Evolutionary conservation across 2,797 vertebrate species (phyloP).

Genomic region (Phrynocephalus forsythii): DNA sequence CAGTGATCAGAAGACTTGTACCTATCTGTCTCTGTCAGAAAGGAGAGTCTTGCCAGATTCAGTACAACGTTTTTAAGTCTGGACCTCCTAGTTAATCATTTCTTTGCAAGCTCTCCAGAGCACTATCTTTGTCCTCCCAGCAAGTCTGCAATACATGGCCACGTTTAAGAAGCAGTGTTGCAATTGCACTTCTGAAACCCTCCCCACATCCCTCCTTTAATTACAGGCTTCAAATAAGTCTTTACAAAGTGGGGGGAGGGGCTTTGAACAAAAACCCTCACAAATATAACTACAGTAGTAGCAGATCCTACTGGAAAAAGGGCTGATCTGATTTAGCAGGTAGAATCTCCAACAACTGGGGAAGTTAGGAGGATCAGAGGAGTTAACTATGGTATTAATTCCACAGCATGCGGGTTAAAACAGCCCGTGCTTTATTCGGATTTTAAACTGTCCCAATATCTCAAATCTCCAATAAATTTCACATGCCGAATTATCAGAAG

Average conservation of each 20-base stretch:
- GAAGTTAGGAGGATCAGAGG: no score
- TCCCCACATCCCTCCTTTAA: slow-evolving; percentile 14
- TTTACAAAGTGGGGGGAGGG: neutral
- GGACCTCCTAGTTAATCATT: slow-evolving; percentile 30
- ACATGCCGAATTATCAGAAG: neutral
- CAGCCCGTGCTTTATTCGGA: neutral
- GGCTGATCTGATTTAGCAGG: neutral
- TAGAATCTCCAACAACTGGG: neutral
- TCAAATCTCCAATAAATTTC: neutral
- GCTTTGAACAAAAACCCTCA: neutral
- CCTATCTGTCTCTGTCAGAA: neutral
- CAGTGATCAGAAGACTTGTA: neutral
- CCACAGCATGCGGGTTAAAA: neutral
- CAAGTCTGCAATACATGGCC: slow-evolving; percentile 30
- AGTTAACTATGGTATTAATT: neutral
- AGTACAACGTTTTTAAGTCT: neutral
- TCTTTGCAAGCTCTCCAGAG: slow-evolving; percentile 15
- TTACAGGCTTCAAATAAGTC: slow-evolving; percentile 12
- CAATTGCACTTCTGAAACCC: slow-evolving; percentile 19
- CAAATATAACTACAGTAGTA: neutral
- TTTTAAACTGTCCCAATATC: neutral
- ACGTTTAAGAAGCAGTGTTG: slow-evolving; percentile 40
- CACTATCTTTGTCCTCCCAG: slow-evolving; percentile 14
- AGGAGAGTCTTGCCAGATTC: neutral
- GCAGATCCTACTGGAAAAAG: neutral